These are phyloP conservation scores for Rhinogobius similis DNA, from an alignment of 2,113 vertebrate species.

Conservation along the genomic window DNA sequence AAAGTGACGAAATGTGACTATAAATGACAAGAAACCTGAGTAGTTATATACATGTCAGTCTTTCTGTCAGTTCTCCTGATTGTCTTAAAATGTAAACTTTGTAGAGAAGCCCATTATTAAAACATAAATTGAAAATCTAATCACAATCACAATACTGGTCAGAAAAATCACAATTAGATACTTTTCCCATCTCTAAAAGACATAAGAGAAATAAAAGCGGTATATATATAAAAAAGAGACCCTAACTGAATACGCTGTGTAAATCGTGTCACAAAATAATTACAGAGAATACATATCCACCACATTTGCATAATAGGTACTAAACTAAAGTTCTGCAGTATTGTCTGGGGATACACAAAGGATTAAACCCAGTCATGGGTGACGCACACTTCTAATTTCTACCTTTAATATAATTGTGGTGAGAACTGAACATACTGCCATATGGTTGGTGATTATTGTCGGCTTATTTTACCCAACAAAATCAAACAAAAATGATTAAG, in stretches of 20 bases:
- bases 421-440: background rate
- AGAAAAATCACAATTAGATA: too few species aligned
- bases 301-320: constrained; percentile 29
- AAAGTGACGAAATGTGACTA: too few species aligned
- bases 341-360: constrained; percentile 8
- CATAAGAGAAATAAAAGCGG: too few species aligned
- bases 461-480: background rate
- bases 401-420: background rate
- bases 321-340: constrained; percentile 12
- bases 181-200: too few species aligned
- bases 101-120: too few species aligned
- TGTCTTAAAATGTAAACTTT: too few species aligned
- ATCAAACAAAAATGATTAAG: background rate
- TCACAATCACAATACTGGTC: too few species aligned
- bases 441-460: background rate
- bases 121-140: too few species aligned
- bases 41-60: too few species aligned
- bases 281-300: constrained; percentile 22
- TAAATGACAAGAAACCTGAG: too few species aligned
- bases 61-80: too few species aligned
- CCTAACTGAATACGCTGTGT: constrained; percentile 20
- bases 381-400: background rate
- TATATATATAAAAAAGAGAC: too few species aligned
- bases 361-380: background rate
- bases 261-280: constrained; percentile 8